Conservation (phyloP, 2,888 invertebrate species). For the Meta bourneti region DNA sequence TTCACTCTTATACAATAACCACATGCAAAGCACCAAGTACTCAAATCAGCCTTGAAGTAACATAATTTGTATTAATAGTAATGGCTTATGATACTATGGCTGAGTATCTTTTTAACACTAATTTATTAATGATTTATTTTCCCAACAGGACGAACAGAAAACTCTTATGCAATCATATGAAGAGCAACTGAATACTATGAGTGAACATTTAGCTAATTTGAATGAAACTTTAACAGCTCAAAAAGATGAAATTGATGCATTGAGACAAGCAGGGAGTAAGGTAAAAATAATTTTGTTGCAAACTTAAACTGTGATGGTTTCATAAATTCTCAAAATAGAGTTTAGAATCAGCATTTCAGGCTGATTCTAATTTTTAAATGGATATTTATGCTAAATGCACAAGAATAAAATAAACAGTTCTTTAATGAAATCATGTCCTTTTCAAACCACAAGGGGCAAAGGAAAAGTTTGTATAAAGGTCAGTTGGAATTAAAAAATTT, state of each 20-base stretch:
- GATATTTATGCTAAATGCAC: not conserved
- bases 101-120: too few species aligned
- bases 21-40: too few species aligned
- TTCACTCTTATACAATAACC: too few species aligned
- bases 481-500: too few species aligned
- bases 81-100: too few species aligned
- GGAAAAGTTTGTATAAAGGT: not conserved
- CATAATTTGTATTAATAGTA: too few species aligned
- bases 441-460: not conserved
- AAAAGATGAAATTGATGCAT: conserved; percentile 88
- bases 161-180: conserved; percentile 86
- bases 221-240: conserved; percentile 92
- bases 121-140: too few species aligned
- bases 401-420: not conserved
- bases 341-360: too few species aligned
- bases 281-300: not conserved
- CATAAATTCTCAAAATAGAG: too few species aligned
- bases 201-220: conserved; percentile 88
- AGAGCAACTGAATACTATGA: conserved; percentile 87
- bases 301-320: not conserved
- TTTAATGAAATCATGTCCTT: not conserved
- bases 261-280: conserved; percentile 79
- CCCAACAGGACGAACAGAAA: conserved; percentile 85
- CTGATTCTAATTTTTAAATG: not conserved
- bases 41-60: too few species aligned